Evolutionary conservation across 2,888 invertebrate genomes (phyloP).

Genomic region (Digitonthophagus gazella): DNA sequence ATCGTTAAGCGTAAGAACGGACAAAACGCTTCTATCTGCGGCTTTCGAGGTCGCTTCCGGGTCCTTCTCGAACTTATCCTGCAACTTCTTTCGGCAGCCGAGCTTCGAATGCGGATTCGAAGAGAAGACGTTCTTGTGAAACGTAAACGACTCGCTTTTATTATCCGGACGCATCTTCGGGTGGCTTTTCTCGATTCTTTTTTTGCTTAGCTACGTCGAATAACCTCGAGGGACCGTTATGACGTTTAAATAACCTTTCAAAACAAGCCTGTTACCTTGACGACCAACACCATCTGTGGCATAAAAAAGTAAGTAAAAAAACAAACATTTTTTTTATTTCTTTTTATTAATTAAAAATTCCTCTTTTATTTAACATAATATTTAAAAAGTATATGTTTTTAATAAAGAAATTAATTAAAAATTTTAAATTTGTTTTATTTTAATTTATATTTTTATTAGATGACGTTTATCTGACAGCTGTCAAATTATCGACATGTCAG

Average conservation of each 20-base stretch:
- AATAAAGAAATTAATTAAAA: not conserved
- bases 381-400: not conserved
- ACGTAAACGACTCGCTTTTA: conserved; percentile 41
- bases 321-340: too few relatives aligned
- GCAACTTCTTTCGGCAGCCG: conserved; percentile 45
- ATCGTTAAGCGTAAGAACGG: conserved; percentile 57
- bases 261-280: not conserved
- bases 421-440: not conserved
- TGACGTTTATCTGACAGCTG: conserved; percentile 22
- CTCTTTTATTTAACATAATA: too few relatives aligned
- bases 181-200: conserved; percentile 13
- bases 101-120: conserved; percentile 35
- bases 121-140: conserved; percentile 40
- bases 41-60: conserved; percentile 31
- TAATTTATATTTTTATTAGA: too few relatives aligned
- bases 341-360: too few relatives aligned
- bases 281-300: not conserved
- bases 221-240: not conserved
- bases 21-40: conserved; percentile 43
- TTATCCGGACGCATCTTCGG: conserved; percentile 33
- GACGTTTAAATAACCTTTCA: not conserved
- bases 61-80: conserved; percentile 43
- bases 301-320: too few relatives aligned
- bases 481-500: conserved; percentile 34
- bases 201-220: conserved; percentile 11